Evolutionary conservation across 1,140 invertebrate species (phyloP), one percentile per base, ranked within the genome.

Genomic region (Stegodyphus mimosarum): DNA sequence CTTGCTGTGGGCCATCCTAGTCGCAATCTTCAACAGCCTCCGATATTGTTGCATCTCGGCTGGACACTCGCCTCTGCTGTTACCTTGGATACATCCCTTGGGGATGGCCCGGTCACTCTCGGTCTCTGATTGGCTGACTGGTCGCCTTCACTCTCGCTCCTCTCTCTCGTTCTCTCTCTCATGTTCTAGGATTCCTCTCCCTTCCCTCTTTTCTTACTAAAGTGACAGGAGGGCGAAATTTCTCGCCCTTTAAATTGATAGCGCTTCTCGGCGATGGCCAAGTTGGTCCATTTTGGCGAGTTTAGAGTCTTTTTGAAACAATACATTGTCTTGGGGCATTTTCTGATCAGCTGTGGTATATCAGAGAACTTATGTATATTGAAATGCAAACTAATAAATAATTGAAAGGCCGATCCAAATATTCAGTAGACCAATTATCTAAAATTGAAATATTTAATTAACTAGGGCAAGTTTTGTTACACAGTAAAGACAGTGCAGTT

Each of bases 61-160:
- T 52, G 55, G 80, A 71, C 52, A 71, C 78, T 52, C 33, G 15
- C 11, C 17, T 49, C 55, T 70, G 53, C 48, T 75, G 81, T 84
- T 84, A 84, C 81, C 81, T 84, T 84, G 73, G 81, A 84, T 84
- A 84, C 81, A 76, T 84, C 81, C 81, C 81, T 76, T 49, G 81
- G 73, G 81, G 81, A 84, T 60, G 81, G 72, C 76, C 81, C 81
- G 81, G 81, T 84, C 81, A 84, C 81, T 84, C 72, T 76, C 72
- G 81, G 63, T 70, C 48, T 84, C 81, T 84, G 81, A 84, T 84
- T 84, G 81, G 81, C 81, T 63, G 81, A 49, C 80, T 52, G 66
- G 51, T 15, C 76, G 51, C 74, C 74, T 76, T 76, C 74, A 64
- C 74, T 76, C 48, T 76, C 60, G 53, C 66, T 50, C 69, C 17